phyloP scores from a whole-genome alignment of 2,797 vertebrate genomes.

The Hemibagrus guttatus region DNA sequence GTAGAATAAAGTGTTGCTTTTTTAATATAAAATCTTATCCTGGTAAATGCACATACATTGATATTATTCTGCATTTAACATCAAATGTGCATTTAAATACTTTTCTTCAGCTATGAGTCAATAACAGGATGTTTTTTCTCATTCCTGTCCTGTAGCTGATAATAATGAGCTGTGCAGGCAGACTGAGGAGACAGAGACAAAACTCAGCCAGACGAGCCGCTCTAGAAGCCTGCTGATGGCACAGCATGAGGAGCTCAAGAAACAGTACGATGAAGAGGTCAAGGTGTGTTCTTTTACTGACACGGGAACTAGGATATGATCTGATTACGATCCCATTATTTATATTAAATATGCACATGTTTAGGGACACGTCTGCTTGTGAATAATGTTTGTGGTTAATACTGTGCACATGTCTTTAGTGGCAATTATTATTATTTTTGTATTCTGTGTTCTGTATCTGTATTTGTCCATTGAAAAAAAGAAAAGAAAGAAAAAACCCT shows the following conservation, averaged over 20 bases:
- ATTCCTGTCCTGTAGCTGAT: constrained; percentile 68
- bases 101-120: not conserved
- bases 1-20: not conserved
- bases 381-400: not conserved
- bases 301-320: not conserved
- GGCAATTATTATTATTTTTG: not conserved
- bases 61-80: not conserved
- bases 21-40: not conserved
- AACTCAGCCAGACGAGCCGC: constrained; percentile 70
- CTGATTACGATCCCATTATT: not conserved
- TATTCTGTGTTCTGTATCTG: not conserved
- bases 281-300: constrained; percentile 68
- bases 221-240: constrained; percentile 70
- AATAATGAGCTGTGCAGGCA: constrained; percentile 75
- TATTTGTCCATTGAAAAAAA: not conserved
- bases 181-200: constrained; percentile 76
- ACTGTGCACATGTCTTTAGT: not conserved
- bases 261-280: constrained; percentile 79
- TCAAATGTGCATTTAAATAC: not conserved
- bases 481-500: too few species aligned
- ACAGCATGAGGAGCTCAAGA: constrained; percentile 79
- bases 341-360: not conserved
- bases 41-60: not conserved
- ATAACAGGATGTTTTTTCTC: constrained; percentile 8
- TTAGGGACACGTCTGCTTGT: not conserved